A percentile compares a stretch with the other conserved stretches of the same genome.
Conservation (phyloP, 1,140 invertebrate species). For the Leptoteleia sp. region DNA sequence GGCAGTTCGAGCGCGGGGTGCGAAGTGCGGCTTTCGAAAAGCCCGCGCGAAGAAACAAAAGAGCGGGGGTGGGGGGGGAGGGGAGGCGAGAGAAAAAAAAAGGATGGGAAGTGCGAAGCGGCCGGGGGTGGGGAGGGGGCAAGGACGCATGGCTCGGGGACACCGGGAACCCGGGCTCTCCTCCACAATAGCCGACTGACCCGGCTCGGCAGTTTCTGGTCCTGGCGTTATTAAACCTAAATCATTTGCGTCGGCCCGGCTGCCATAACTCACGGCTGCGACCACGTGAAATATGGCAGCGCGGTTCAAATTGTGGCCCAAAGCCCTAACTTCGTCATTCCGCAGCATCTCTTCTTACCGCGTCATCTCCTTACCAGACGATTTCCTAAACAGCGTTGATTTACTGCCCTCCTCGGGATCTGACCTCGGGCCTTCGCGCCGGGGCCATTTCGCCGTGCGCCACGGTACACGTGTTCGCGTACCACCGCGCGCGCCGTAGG, state of each 20-base stretch:
- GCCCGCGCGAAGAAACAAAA: no score
- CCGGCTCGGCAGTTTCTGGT: slow-evolving; percentile 66
- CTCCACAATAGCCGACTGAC: slow-evolving; percentile 74
- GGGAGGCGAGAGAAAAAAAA: no score
- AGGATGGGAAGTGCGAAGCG: slow-evolving; percentile 4
- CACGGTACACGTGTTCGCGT: slow-evolving; percentile 21
- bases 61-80: no score
- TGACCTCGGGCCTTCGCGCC: slow-evolving; percentile 59
- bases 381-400: slow-evolving; percentile 74
- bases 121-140: no score
- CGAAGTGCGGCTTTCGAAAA: no score
- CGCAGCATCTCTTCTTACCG: slow-evolving; percentile 61
- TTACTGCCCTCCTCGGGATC: slow-evolving; percentile 69
- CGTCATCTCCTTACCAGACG: slow-evolving; percentile 70
- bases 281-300: slow-evolving; percentile 76
- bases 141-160: slow-evolving; percentile 8
- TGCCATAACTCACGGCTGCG: slow-evolving; percentile 77
- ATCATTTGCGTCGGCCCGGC: slow-evolving; percentile 77
- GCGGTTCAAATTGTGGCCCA: slow-evolving; percentile 79
- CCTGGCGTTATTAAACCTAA: slow-evolving; percentile 79
- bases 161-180: slow-evolving; percentile 15
- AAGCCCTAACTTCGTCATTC: slow-evolving; percentile 67
- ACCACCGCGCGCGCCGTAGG: slow-evolving; percentile 4
- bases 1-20: no score
- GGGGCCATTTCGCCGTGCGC: slow-evolving; percentile 49